Conservation (phyloP, 2,113 vertebrate species). For the Catharus minimus region DNA sequence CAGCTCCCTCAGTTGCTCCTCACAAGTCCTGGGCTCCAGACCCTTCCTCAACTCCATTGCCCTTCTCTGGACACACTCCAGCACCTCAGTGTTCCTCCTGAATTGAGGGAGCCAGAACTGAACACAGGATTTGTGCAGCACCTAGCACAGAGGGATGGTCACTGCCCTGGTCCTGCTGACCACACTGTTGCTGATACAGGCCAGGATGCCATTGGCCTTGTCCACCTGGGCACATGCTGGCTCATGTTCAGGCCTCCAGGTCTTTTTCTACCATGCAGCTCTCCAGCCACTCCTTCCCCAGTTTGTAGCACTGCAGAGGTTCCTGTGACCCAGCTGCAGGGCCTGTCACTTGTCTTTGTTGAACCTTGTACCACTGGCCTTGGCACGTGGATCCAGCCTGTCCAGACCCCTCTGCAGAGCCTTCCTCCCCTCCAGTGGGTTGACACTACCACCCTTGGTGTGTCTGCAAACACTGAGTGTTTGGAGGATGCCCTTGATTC, state of each 20-base stretch:
- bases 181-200: background rate
- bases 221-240: background rate
- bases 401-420: background rate
- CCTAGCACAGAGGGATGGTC: too few relatives aligned
- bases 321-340: background rate
- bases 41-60: accelerated
- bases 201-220: background rate
- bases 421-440: background rate
- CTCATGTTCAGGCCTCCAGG: background rate
- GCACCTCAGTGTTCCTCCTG: background rate
- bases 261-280: background rate
- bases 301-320: background rate
- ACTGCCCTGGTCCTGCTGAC: background rate
- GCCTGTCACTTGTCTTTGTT: background rate
- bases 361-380: background rate
- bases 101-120: background rate
- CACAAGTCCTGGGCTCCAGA: background rate
- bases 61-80: background rate
- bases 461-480: background rate
- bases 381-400: accelerated
- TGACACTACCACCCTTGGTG: background rate
- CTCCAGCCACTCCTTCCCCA: background rate
- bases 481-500: background rate
- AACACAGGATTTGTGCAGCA: background rate
- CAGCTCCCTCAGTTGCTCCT: background rate